Conservation (phyloP, 2,888 invertebrate species). For the Hyalella azteca region DNA sequence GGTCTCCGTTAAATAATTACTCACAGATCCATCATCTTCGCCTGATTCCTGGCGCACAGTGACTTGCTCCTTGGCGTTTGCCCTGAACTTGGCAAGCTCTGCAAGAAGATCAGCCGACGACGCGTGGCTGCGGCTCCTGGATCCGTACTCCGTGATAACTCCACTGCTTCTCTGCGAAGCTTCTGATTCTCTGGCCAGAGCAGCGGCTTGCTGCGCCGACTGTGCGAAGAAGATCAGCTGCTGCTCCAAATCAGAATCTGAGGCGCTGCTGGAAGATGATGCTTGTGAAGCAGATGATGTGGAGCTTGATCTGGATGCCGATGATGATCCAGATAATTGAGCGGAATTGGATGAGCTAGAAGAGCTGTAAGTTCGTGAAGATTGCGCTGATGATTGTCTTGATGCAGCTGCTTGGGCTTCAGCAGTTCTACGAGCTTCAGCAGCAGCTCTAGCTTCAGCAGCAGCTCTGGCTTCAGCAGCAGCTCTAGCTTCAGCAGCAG, state of each 20-base stretch:
- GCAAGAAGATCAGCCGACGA: conserved; percentile 47
- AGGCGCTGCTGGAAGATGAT: background rate
- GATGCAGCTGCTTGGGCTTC: background rate
- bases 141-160: conserved; percentile 24
- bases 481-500: conserved; percentile 27
- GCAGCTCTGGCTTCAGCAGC: conserved; percentile 39
- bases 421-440: conserved; percentile 7
- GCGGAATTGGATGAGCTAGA: background rate
- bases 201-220: conserved; percentile 38
- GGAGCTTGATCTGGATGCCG: background rate
- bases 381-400: background rate
- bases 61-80: conserved; percentile 40
- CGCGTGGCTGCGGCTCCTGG: background rate
- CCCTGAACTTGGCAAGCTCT: conserved; percentile 49
- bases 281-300: background rate
- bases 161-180: background rate
- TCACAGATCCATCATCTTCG: conserved; percentile 33
- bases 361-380: background rate
- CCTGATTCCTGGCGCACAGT: conserved; percentile 17
- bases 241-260: conserved; percentile 6
- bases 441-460: conserved; percentile 29
- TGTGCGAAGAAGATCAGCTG: conserved; percentile 37
- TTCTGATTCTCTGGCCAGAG: conserved; percentile 12
- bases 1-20: background rate
- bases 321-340: background rate